These are phyloP conservation scores for Temnothorax rugatulus DNA, from an alignment of 2,888 invertebrate genomes.

Conservation along the genomic window DNA sequence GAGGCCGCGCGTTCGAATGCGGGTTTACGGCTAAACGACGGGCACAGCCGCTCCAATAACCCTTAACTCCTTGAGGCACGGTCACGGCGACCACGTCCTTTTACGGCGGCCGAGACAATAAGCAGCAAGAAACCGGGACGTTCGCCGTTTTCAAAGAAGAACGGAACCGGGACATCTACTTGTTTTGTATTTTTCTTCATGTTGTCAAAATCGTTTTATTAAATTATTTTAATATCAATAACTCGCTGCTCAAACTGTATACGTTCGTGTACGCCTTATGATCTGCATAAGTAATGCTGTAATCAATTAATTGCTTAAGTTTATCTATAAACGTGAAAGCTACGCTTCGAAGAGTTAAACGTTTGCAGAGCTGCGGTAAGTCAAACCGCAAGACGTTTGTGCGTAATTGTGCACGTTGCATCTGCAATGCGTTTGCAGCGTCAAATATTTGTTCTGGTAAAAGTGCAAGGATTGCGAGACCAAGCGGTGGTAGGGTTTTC, in stretches of 20 bases:
- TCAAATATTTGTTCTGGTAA: constrained; percentile 25
- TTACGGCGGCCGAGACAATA: neutral
- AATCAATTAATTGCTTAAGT: neutral
- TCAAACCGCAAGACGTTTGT: neutral
- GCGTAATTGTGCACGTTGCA: neutral
- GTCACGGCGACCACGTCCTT: constrained; percentile 9
- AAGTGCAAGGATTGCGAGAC: constrained; percentile 27
- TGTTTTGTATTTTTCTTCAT: no score
- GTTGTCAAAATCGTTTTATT: neutral
- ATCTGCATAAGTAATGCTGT: neutral
- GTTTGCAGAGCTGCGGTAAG: neutral
- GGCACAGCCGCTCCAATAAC: constrained; percentile 21
- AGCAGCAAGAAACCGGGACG: neutral
- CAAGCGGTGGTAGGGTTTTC: constrained; percentile 2
- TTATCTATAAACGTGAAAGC: constrained; percentile 6
- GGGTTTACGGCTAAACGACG: constrained; percentile 19
- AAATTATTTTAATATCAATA: neutral
- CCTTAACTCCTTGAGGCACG: constrained; percentile 11
- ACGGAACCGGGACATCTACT: neutral
- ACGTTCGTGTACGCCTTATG: neutral
- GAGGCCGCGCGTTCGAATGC: neutral
- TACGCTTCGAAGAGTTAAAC: neutral
- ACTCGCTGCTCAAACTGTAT: neutral
- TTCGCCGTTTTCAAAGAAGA: neutral
- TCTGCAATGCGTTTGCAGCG: neutral